Percentiles rank a stretch among this genome's conserved stretches.
Evolutionary conservation across 2,888 invertebrate species (phyloP).

Genomic region (Hyposoter didymator): DNA sequence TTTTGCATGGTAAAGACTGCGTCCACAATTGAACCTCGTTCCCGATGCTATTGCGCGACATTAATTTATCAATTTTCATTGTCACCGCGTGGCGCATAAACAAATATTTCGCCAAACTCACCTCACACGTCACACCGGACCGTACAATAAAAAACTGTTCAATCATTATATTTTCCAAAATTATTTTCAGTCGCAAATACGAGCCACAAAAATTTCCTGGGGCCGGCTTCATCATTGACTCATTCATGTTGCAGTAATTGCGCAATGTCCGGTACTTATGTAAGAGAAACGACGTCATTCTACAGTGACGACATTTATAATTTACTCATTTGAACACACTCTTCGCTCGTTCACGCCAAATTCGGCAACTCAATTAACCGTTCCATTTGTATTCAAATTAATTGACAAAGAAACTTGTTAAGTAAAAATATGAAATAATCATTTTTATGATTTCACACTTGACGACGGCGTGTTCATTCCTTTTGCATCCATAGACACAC

Average conservation of each 20-base stretch:
- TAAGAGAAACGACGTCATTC: slow-evolving; percentile 7
- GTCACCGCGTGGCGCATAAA: too few relatives aligned
- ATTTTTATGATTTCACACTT: slow-evolving; percentile 8
- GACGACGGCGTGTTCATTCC: background rate
- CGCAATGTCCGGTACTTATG: background rate
- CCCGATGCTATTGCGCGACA: too few relatives aligned
- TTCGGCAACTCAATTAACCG: slow-evolving; percentile 12
- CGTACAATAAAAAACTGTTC: background rate
- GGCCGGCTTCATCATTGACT: background rate
- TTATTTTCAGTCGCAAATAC: background rate
- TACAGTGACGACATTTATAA: slow-evolving; percentile 18
- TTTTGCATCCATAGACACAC: background rate
- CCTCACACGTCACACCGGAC: background rate
- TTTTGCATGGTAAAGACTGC: too few relatives aligned
- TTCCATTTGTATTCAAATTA: slow-evolving; percentile 26
- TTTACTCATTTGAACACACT: background rate
- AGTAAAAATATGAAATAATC: slow-evolving; percentile 13
- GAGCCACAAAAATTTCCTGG: slow-evolving; percentile 38
- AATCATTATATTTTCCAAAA: background rate
- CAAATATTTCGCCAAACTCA: background rate
- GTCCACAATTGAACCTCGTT: too few relatives aligned
- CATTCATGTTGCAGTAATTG: slow-evolving; percentile 34
- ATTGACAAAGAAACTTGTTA: slow-evolving; percentile 42
- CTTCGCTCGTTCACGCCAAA: background rate
- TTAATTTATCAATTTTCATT: too few relatives aligned